phyloP scores from a whole-genome alignment of 2,888 invertebrate genomes.

The Zygothrica quintamaculata region DNA sequence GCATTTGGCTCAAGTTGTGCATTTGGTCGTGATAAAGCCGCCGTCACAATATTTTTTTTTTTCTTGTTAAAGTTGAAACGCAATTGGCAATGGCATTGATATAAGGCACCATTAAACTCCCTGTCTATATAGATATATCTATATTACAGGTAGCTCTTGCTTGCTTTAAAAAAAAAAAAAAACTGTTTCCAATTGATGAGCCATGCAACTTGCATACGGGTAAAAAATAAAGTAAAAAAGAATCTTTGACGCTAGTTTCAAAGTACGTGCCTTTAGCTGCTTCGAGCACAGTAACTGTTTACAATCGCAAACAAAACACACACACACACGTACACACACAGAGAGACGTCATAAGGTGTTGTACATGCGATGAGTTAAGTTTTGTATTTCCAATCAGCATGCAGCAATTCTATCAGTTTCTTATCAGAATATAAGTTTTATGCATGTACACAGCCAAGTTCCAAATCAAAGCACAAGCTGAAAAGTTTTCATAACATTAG shows the following conservation, averaged over 20 bases:
- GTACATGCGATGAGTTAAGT: conserved; percentile 30
- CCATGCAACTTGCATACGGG: conserved; percentile 28
- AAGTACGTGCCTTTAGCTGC: conserved; percentile 51
- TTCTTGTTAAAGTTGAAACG: conserved; percentile 48
- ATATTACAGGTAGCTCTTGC: conserved; percentile 4
- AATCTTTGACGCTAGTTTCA: conserved; percentile 10
- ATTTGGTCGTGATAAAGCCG: conserved; percentile 24
- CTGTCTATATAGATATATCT: not conserved
- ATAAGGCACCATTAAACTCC: conserved; percentile 9
- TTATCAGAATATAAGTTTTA: conserved; percentile 30
- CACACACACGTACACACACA: conserved; percentile 2
- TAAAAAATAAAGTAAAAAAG: no score
- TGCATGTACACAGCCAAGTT: conserved; percentile 54
- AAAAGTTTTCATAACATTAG: conserved; percentile 19
- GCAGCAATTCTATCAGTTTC: conserved; percentile 10
- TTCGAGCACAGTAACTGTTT: conserved; percentile 19
- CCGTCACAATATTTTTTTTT: conserved; percentile 17
- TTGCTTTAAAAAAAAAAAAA: not conserved
- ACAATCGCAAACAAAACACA: conserved; percentile 31
- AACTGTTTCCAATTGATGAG: conserved; percentile 26
- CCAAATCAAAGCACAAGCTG: conserved; percentile 42
- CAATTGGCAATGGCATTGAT: conserved; percentile 49
- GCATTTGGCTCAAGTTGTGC: conserved; percentile 18
- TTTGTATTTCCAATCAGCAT: conserved; percentile 38
- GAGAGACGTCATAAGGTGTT: not conserved